Evolutionary conservation across 2,113 vertebrate species (phyloP), one percentile per base, ranked within the genome.

Genomic region (Climacteris rufus): DNA sequence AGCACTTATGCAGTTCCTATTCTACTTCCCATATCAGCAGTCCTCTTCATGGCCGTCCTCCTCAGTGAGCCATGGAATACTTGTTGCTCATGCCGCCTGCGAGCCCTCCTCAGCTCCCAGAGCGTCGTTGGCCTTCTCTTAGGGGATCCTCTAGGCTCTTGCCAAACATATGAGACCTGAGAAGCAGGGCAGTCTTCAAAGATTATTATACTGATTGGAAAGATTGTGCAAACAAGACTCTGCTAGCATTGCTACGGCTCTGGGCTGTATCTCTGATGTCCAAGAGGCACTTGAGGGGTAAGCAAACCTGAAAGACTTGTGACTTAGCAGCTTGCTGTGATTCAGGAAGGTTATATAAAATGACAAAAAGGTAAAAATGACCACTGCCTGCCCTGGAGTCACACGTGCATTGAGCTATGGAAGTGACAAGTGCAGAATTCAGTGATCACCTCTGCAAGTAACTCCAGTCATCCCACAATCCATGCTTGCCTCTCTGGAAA

Each of bases 151-250:
- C 76, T 63, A 80, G 86, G 76, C 74, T 95, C 88, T 88, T 78
- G 95, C 0, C 2, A 72, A 63, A 86, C 63, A 20, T 59, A 54
- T 12, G 79, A 92, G 76, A 90, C 90, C 88, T 83, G 86, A 92
- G 94, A 66, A 95, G 87, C 88, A 61, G 39, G 71, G 71, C 70
- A 94, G 85, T 61, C 95, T 91, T 93, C 87, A 68, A 71, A 93
- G 78, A 50, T 94, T 88, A 54, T 88, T 63, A 86, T 59, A 83
- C 54, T 6, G n/a, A 80, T 83, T 77, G 79, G 66, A 61, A 85
- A 83, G 88, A 22, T 44, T 1, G 75, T 88, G 70, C 75, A 76
- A 71, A 54, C 69, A 72, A 85, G 82, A 61, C 37, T 83, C 30
- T 60, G 49, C 40, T 53, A 52, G 42, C 71, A 52, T 42, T 52